A percentile compares a stretch with the other conserved stretches of the same genome.
Evolutionary conservation across 2,888 invertebrate genomes (phyloP).

Genomic region (Cephonodes hylas): DNA sequence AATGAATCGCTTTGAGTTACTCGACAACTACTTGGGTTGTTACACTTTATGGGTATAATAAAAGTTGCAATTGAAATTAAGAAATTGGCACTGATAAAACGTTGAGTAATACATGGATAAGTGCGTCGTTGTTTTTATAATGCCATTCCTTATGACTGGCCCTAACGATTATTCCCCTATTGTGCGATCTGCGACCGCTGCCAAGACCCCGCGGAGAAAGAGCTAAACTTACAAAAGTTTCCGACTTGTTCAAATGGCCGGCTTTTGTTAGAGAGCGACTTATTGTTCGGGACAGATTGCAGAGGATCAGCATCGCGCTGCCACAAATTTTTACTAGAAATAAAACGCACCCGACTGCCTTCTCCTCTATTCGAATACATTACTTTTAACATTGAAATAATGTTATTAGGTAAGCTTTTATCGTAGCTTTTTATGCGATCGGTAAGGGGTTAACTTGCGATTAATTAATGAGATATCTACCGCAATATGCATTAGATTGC

Average conservation of each 20-base stretch:
- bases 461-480: too few species aligned
- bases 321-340: constrained; percentile 50
- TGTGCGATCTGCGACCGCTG: constrained; percentile 68
- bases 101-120: constrained; percentile 67
- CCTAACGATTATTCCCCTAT: constrained; percentile 78
- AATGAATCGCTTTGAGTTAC: neutral
- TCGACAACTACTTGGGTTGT: neutral
- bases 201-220: constrained; percentile 74
- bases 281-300: constrained; percentile 81
- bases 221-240: constrained; percentile 80
- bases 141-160: constrained; percentile 73
- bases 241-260: constrained; percentile 79
- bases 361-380: constrained; percentile 2
- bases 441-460: too few species aligned
- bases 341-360: constrained; percentile 27
- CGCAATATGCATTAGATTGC: too few species aligned
- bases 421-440: neutral
- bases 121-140: constrained; percentile 77
- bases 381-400: neutral
- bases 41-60: neutral
- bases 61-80: constrained; percentile 38
- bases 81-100: constrained; percentile 66
- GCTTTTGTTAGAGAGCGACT: constrained; percentile 79
- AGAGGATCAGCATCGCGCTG: constrained; percentile 65
- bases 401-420: neutral